Evolutionary conservation across 2,888 invertebrate genomes (phyloP), one percentile per base, ranked within the genome.

Genomic region (Cheilosia pagana): DNA sequence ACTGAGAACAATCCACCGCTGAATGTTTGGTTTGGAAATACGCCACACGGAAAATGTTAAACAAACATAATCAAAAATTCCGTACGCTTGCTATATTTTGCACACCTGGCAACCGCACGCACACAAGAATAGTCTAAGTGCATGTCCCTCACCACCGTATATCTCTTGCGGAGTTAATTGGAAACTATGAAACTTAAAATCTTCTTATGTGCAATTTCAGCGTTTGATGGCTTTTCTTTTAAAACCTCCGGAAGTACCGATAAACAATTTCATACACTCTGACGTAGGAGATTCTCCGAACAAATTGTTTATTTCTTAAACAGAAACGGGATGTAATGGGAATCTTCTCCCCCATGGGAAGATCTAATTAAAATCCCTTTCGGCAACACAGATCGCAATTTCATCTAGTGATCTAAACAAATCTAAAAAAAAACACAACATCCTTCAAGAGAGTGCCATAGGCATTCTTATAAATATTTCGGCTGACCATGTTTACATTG

Each of bases 401-500:
- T 35, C 48, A 14, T 12, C 14, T 52, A n/a, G 12, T 16, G 10
- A n/a, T 21, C 10, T 68, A 68, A 68, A 68, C 52, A 52, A 53
- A 41, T 41, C 16, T n/a, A 19, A 50, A 67, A 67, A 67, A 14
- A 41, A 43, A 43, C n/a, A 16, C 5, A 39, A 41, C 62, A 62
- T 63, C 55, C 50, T 70, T 59, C n/a, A 23, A 14, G 57, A 57
- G 21, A 45, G 59, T 12, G 31, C 31, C 10, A 35, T 43, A 23
- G 35, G 31, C 39, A 52, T 63, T 70, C 25, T 68, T 43, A 28
- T 8, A n/a, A n/a, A n/a, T n/a, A 63, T 68, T 55, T 23, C 19
- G 35, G 50, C 57, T 81, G 76, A 81, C 81, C 81, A 63, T 81
- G 81, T 81, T 81, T 81, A 81, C 68, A 57, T 70, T 81, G 52